phyloP scores from a whole-genome alignment of 2,797 vertebrate species.

The Sandelia bainsii region DNA sequence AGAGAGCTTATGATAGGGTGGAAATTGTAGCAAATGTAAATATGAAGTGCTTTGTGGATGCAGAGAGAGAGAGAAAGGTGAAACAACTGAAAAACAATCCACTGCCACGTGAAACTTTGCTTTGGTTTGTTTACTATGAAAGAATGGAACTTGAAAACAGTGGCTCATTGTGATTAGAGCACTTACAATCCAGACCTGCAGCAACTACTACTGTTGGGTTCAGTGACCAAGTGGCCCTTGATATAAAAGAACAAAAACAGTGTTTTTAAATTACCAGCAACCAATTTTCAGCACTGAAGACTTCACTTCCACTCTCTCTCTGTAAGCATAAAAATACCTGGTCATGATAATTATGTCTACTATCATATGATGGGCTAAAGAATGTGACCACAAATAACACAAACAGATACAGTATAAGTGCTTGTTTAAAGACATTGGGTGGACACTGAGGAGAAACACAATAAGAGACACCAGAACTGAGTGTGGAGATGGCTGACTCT shows the following conservation, averaged over 20 bases:
- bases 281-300: no score
- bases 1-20: constrained; percentile 13
- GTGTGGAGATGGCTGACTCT: no score
- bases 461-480: no score
- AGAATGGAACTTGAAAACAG: constrained; percentile 6
- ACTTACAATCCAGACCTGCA: neutral
- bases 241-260: neutral
- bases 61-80: constrained; percentile 6
- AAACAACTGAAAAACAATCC: constrained; percentile 3
- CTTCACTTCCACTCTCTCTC: no score
- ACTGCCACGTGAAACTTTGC: neutral
- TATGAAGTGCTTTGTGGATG: constrained; percentile 18
- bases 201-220: neutral
- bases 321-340: no score
- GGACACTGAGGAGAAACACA: no score
- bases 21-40: constrained; percentile 28
- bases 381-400: neutral
- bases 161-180: neutral
- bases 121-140: constrained; percentile 9
- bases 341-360: no score
- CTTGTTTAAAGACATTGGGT: no score
- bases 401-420: no score
- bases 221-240: neutral
- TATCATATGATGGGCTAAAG: no score
- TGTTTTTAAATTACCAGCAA: no score